These are phyloP conservation scores for Hipparchia sbordonii DNA, from an alignment of 2,888 invertebrate genomes.

Conservation along the genomic window DNA sequence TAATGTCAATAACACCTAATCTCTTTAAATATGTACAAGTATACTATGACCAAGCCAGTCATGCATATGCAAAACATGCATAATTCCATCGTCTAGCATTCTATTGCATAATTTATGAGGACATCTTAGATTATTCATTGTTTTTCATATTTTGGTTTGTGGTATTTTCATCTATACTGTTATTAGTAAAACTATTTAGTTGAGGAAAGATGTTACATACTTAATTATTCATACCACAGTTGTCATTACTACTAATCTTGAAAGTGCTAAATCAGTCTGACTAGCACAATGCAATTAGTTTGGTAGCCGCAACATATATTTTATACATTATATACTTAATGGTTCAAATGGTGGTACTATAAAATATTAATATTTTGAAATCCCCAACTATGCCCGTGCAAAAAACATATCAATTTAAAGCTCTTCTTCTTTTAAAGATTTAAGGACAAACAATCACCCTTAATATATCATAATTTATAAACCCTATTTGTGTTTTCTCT, in stretches of 20 bases:
- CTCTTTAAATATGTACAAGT: conserved; percentile 22
- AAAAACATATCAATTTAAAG: too few species aligned
- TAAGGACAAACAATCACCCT: too few species aligned
- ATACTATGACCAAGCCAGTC: conserved; percentile 23
- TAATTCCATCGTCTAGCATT: conserved; percentile 16
- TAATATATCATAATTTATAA: too few species aligned
- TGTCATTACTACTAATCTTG: neutral
- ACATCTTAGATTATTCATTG: neutral
- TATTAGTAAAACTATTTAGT: neutral
- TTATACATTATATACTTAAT: too few species aligned
- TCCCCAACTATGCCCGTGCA: too few species aligned
- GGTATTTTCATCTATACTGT: neutral
- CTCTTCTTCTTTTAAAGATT: too few species aligned
- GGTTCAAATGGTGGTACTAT: too few species aligned
- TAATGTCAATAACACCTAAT: conserved; percentile 27
- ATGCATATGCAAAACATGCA: conserved; percentile 25
- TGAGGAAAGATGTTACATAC: too few species aligned
- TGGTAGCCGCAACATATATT: neutral
- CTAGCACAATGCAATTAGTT: neutral
- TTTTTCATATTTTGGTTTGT: neutral
- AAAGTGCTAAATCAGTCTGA: neutral
- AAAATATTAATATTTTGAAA: too few species aligned
- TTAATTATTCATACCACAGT: too few species aligned
- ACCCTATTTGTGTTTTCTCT: too few species aligned
- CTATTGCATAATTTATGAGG: conserved; percentile 5